phyloP scores from a whole-genome alignment of 2,888 invertebrate genomes.

The Sceliomorpha sp. region DNA sequence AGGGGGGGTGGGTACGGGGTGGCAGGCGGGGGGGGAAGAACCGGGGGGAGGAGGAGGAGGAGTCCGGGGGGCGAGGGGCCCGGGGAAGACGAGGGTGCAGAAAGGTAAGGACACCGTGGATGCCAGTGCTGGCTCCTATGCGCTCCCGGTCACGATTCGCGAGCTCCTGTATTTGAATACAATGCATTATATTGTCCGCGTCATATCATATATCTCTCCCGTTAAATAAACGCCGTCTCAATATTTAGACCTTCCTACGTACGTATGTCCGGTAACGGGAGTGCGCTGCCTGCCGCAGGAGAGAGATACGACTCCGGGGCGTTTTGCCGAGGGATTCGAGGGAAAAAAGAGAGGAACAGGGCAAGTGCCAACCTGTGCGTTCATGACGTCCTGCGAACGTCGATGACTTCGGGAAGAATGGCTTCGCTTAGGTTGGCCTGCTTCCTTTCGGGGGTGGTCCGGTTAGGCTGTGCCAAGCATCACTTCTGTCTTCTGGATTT shows the following conservation, averaged over 20 bases:
- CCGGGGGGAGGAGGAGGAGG: constrained; percentile 34
- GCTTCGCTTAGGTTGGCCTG: too few relatives aligned
- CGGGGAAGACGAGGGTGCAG: constrained; percentile 39
- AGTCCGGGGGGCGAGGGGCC: constrained; percentile 49
- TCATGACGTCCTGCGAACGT: constrained; percentile 62
- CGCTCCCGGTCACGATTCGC: constrained; percentile 79
- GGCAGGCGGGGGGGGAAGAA: constrained; percentile 46
- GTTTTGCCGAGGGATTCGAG: constrained; percentile 18
- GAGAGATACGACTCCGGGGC: constrained; percentile 33
- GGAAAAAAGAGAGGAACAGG: constrained; percentile 41
- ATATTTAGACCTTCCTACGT: constrained; percentile 76
- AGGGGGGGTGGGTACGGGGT: constrained; percentile 65
- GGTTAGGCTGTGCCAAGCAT: too few relatives aligned
- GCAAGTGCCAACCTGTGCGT: constrained; percentile 60
- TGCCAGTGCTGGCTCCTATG: constrained; percentile 60
- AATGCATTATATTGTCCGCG: constrained; percentile 81
- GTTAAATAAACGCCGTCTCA: constrained; percentile 80
- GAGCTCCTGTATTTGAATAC: constrained; percentile 80
- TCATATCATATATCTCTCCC: constrained; percentile 80
- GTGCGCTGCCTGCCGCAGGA: constrained; percentile 39
- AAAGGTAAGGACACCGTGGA: constrained; percentile 62
- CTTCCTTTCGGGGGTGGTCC: too few relatives aligned
- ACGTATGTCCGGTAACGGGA: constrained; percentile 49
- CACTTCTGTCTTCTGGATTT: too few relatives aligned
- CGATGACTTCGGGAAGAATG: constrained; percentile 22